Conservation (phyloP, 2,888 invertebrate species). For the Homarus gammarus region DNA sequence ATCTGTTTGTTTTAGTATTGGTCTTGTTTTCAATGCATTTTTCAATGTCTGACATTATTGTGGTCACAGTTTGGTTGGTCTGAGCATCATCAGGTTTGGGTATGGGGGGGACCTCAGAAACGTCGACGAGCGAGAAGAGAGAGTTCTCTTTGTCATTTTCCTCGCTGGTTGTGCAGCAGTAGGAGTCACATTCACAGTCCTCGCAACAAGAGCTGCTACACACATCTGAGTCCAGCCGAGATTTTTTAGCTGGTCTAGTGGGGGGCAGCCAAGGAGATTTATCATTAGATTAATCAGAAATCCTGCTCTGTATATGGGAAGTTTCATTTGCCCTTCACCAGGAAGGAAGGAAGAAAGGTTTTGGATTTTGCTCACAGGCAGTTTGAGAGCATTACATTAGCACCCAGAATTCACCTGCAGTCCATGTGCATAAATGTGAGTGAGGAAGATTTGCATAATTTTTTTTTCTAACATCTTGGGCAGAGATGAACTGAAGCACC, state of each 20-base stretch:
- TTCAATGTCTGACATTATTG: conserved; percentile 40
- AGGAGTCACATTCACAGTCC: conserved; percentile 74
- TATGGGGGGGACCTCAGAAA: conserved; percentile 9
- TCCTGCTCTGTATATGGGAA: conserved; percentile 9
- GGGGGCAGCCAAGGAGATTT: conserved; percentile 48
- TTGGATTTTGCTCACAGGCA: neutral
- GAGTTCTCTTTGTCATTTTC: conserved; percentile 63
- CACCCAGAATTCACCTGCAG: neutral
- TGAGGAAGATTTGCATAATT: neutral
- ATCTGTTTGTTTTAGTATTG: conserved; percentile 31
- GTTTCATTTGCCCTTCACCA: conserved; percentile 27
- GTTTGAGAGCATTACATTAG: neutral
- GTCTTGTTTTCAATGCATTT: conserved; percentile 38
- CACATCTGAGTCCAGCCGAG: conserved; percentile 66
- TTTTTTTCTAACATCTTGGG: neutral
- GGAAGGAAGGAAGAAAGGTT: neutral
- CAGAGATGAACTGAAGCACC: neutral
- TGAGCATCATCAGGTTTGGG: conserved; percentile 29
- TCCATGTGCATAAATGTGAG: neutral
- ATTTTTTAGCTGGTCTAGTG: conserved; percentile 72
- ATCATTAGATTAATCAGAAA: conserved; percentile 50
- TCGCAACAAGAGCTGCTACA: conserved; percentile 71
- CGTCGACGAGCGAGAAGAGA: conserved; percentile 27
- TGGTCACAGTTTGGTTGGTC: conserved; percentile 32
- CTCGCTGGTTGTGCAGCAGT: conserved; percentile 53